Conservation (phyloP, 2,797 vertebrate species). For the Trichosurus vulpecula region DNA sequence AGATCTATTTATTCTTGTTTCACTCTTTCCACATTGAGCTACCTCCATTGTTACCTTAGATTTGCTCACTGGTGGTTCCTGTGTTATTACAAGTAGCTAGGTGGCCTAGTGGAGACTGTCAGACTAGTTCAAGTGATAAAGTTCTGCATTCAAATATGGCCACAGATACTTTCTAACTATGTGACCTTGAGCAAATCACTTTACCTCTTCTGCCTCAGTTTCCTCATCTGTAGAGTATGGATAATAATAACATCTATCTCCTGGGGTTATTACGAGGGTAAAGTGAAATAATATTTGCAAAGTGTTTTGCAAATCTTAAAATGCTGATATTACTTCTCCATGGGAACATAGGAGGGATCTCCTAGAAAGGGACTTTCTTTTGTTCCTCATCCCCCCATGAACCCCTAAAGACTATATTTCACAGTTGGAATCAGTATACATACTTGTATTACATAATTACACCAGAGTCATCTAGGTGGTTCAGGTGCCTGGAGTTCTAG, state of each 20-base stretch:
- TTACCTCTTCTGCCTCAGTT: background rate
- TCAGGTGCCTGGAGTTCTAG: no score
- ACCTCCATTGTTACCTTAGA: conserved; percentile 11
- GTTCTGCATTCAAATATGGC: background rate
- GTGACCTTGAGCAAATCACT: background rate
- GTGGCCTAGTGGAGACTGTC: background rate
- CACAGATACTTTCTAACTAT: background rate
- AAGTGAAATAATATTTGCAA: background rate
- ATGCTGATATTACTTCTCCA: background rate
- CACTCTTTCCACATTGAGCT: background rate
- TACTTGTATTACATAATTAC: background rate
- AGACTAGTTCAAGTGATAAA: background rate
- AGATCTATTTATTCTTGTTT: conserved; percentile 32
- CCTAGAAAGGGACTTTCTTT: conserved; percentile 11
- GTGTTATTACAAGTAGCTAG: background rate
- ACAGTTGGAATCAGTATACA: background rate
- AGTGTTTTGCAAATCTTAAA: background rate
- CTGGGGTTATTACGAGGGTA: background rate
- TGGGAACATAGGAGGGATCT: background rate
- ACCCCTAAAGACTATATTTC: background rate
- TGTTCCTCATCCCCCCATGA: background rate
- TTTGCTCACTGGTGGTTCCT: conserved; percentile 19
- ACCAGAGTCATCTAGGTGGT: background rate
- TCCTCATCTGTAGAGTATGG: background rate
- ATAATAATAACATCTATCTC: background rate